Evolutionary conservation across 2,797 vertebrate genomes (phyloP), one percentile per base, ranked within the genome.

Genomic region (Sylvia borin): DNA sequence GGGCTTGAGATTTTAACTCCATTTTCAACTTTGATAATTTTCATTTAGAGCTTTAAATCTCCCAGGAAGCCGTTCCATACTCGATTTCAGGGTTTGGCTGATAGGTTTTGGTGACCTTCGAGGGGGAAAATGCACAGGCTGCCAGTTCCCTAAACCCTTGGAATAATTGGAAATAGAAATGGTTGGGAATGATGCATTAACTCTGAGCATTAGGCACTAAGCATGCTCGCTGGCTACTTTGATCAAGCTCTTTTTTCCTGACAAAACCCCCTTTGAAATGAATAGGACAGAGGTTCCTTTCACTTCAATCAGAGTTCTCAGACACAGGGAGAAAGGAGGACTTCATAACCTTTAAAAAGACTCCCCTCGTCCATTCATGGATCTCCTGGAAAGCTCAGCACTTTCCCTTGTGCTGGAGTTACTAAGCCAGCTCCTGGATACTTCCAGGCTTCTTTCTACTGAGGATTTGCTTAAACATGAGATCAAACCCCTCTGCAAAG

Each of bases 231-330:
- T 97, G 96, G 90, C 97, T 96, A 97, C 94, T 98, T 97, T 97
- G 95, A 97, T 97, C 96, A 95, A 92, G 94, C 88, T 91, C 85
- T 96, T 96, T 96, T 96, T 89, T 85, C 92, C 94, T 96, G 93
- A 98, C 97, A 97, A 98, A 97, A 95, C 83, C 76, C 88, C 92
- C 96, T 98, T 98, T 98, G 97, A 98, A 97, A 98, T 92, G 97
- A 96, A 97, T 43, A 85, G 97, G 96, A 98, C 98, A 98, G 98
- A 98, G 97, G 85, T 97, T 96, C 92, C 97, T 98, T 98, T 98
- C 97, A 98, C 97, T 92, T 97, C 96, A 97, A 93, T 95, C 81
- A 75, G 85, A 97, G 95, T 97, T 97, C 97, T 98, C 96, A 97
- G 93, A 85, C 95, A 84, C 58, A 58, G 90, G 94, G 97, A 98